These are phyloP conservation scores for Drosophila arizonae DNA, from an alignment of 1,140 invertebrate species.

Conservation along the genomic window DNA sequence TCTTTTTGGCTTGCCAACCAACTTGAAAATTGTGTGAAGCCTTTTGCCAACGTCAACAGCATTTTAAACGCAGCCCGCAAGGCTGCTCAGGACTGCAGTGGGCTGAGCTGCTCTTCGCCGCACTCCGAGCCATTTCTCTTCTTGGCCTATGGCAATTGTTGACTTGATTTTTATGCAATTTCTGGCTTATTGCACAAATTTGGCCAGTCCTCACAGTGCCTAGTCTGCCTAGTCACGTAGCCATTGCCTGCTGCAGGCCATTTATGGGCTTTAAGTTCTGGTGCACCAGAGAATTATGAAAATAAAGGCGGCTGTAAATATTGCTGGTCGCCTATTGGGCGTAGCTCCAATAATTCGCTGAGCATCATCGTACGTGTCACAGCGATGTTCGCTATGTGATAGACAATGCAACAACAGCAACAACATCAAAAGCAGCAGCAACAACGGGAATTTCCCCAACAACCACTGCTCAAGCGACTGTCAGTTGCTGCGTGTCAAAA, in stretches of 20 bases:
- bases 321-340: conserved; percentile 31
- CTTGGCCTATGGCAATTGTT: conserved; percentile 19
- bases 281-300: conserved; percentile 22
- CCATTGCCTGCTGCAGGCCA: conserved; percentile 21
- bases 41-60: conserved; percentile 51
- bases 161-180: conserved; percentile 75
- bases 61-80: conserved; percentile 31
- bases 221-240: conserved; percentile 35
- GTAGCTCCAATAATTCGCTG: conserved; percentile 23
- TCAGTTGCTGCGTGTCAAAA: conserved; percentile 64
- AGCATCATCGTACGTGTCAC: conserved; percentile 8
- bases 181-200: conserved; percentile 75
- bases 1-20: conserved; percentile 43
- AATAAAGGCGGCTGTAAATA: conserved; percentile 71
- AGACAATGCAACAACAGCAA: conserved; percentile 43
- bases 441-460: neutral
- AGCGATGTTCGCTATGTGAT: neutral
- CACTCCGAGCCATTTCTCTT: neutral
- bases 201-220: conserved; percentile 13
- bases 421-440: conserved; percentile 44
- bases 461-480: conserved; percentile 39
- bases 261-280: conserved; percentile 63
- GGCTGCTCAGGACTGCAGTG: conserved; percentile 24
- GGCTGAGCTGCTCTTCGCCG: neutral
- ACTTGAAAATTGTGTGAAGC: conserved; percentile 44